phyloP scores from a whole-genome alignment of 2,888 invertebrate genomes.

The Tipula helvola region DNA sequence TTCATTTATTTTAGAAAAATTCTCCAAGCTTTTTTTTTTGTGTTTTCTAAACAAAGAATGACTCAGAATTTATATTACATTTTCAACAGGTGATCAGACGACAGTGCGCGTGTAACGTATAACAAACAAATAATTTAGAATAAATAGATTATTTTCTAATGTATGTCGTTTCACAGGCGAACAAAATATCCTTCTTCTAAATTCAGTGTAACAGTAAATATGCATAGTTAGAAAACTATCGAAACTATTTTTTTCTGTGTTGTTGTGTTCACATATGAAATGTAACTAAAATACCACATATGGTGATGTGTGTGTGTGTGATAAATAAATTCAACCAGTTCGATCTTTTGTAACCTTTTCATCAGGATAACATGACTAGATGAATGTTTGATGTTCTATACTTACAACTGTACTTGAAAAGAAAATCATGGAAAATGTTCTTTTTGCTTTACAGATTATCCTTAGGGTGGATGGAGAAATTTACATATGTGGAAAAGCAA shows the following conservation, averaged over 20 bases:
- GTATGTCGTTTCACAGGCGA: background rate
- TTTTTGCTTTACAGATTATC: background rate
- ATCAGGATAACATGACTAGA: background rate
- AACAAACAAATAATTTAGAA: background rate
- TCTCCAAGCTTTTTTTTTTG: background rate
- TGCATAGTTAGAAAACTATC: background rate
- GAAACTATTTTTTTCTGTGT: background rate
- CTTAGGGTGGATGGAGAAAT: background rate
- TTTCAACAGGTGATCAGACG: background rate
- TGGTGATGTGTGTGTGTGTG: background rate
- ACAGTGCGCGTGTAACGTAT: background rate
- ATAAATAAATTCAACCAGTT: background rate
- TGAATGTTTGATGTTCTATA: background rate
- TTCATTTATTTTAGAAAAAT: background rate
- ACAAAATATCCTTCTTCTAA: background rate
- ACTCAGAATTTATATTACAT: background rate
- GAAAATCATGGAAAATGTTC: background rate
- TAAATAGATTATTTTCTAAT: background rate
- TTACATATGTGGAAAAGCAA: background rate
- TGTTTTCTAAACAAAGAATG: background rate
- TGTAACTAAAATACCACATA: background rate
- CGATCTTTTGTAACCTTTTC: conserved; percentile 10
- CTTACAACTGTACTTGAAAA: background rate
- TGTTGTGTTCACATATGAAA: background rate
- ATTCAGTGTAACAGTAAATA: background rate